phyloP scores from a whole-genome alignment of 2,113 vertebrate genomes.

The Gadus chalcogrammus region DNA sequence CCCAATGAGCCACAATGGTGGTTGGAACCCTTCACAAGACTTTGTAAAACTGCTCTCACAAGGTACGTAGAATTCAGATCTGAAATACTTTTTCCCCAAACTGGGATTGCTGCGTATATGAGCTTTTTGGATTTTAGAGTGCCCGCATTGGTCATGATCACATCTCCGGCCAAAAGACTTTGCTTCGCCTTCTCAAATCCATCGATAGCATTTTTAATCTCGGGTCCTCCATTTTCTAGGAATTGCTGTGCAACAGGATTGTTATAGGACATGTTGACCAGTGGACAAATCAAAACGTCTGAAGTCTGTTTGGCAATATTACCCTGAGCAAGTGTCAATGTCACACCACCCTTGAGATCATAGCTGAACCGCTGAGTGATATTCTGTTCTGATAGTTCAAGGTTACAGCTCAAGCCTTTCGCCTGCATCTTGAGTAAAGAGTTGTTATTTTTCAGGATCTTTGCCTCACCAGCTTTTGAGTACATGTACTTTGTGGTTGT shows the following conservation, averaged over 20 bases:
- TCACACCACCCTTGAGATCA: conserved; percentile 13
- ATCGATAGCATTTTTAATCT: conserved; percentile 20
- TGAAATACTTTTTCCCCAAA: conserved; percentile 8
- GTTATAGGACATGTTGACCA: conserved; percentile 28
- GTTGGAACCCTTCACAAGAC: conserved; percentile 33
- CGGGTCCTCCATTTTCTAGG: conserved; percentile 29
- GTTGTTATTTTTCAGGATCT: conserved; percentile 44
- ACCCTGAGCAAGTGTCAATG: conserved; percentile 25
- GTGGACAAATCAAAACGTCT: conserved; percentile 39
- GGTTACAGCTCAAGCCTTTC: conserved; percentile 30
- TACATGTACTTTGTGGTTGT: conserved; percentile 29
- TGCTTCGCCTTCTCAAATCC: conserved; percentile 26
- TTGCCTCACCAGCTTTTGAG: conserved; percentile 48
- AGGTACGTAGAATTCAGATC: conserved; percentile 10
- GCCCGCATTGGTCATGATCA: conserved; percentile 27
- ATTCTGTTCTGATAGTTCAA: conserved; percentile 21
- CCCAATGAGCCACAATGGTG: conserved; percentile 29
- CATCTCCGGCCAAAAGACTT: conserved; percentile 29
- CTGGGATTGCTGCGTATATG: conserved; percentile 36
- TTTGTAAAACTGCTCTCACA: conserved; percentile 5
- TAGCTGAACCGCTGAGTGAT: conserved; percentile 18
- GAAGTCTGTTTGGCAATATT: conserved; percentile 24
- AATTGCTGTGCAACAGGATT: conserved; percentile 27
- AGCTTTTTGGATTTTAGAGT: conserved; percentile 33
- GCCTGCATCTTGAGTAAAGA: conserved; percentile 35